phyloP scores from a whole-genome alignment of 2,113 vertebrate genomes.

The Pteropus alecto region DNA sequence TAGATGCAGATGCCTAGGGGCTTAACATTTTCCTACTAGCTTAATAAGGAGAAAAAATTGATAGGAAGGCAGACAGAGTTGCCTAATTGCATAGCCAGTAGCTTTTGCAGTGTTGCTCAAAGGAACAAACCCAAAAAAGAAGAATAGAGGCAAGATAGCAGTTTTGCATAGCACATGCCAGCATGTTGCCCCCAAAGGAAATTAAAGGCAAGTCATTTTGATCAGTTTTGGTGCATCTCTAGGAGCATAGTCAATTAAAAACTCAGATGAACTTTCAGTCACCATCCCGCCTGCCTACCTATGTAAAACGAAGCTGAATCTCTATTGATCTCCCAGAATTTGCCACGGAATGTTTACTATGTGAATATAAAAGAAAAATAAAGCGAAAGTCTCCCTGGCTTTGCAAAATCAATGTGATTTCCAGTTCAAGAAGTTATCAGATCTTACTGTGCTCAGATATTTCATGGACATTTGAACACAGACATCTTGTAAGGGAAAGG shows the following conservation, averaged over 20 bases:
- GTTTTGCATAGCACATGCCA: constrained; percentile 21
- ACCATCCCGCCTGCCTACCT: background rate
- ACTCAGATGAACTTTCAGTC: constrained; percentile 19
- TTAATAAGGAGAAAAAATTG: constrained; percentile 66
- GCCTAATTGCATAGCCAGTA: constrained; percentile 62
- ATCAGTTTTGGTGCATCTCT: constrained; percentile 46
- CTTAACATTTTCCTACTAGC: constrained; percentile 70
- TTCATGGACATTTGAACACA: background rate
- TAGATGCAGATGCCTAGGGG: constrained; percentile 71
- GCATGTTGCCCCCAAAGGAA: constrained; percentile 48
- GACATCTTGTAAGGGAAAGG: background rate
- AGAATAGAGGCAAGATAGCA: constrained; percentile 24
- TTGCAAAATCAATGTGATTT: background rate
- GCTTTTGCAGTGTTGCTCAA: constrained; percentile 40
- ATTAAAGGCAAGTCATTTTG: constrained; percentile 55
- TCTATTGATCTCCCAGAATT: background rate
- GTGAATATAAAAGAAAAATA: background rate
- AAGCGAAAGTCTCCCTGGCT: background rate
- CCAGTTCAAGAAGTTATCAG: background rate
- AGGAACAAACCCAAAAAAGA: constrained; percentile 38
- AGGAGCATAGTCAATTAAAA: constrained; percentile 53
- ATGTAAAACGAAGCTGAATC: background rate
- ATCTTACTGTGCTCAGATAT: background rate
- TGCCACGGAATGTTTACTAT: background rate
- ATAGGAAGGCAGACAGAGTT: constrained; percentile 50